Percentiles rank a stretch among this genome's conserved stretches.
Evolutionary conservation across 1,140 invertebrate genomes (phyloP).

Genomic region (Aleiodes sp.): DNA sequence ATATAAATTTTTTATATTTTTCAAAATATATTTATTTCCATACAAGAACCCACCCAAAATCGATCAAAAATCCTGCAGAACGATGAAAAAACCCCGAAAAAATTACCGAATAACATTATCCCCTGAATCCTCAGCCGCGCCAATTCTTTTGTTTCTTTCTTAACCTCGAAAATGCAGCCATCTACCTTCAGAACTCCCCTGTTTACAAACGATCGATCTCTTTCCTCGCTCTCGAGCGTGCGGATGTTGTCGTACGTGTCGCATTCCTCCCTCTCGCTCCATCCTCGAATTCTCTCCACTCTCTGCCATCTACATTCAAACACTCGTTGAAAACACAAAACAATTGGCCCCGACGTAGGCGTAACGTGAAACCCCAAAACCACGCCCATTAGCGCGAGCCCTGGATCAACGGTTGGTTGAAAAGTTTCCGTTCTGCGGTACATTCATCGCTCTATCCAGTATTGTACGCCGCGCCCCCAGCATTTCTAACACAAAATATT

Average conservation of each 20-base stretch:
- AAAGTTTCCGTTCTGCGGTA: too few species aligned
- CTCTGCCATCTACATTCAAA: neutral
- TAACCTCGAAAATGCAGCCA: conserved; percentile 40
- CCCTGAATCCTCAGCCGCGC: too few species aligned
- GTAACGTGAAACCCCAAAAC: neutral
- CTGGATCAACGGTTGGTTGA: neutral
- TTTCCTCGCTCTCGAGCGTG: conserved; percentile 51
- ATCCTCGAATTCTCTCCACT: neutral
- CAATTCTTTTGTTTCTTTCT: neutral
- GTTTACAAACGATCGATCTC: conserved; percentile 56
- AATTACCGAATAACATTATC: too few species aligned
- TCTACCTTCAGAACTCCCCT: conserved; percentile 37
- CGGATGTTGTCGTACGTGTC: conserved; percentile 38
- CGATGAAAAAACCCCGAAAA: too few species aligned
- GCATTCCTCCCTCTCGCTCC: neutral
- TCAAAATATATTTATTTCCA: too few species aligned
- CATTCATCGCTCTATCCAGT: too few species aligned
- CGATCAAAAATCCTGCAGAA: too few species aligned
- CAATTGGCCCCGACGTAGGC: conserved; percentile 6
- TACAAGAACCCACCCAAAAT: too few species aligned
- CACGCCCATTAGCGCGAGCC: neutral
- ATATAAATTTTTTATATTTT: too few species aligned
- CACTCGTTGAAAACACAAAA: conserved; percentile 21
- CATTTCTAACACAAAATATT: too few species aligned
- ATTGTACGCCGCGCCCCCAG: too few species aligned